These are phyloP conservation scores for Ecdyonurus torrentis DNA, from an alignment of 2,888 invertebrate genomes.

Conservation along the genomic window DNA sequence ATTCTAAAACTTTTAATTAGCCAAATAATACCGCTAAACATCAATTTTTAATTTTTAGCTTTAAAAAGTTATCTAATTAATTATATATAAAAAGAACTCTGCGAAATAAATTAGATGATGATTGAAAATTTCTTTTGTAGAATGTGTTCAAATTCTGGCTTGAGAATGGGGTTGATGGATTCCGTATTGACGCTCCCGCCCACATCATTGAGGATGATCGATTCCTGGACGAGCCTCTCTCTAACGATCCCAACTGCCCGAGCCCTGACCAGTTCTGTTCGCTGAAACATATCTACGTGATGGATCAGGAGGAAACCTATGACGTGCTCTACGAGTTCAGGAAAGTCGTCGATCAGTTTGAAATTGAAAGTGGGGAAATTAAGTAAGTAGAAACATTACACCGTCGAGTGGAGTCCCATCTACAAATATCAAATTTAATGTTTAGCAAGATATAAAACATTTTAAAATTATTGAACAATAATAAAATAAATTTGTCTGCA, in stretches of 20 bases:
- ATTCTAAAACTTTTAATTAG: too few species aligned
- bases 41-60: too few species aligned
- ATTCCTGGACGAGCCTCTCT: conserved; percentile 29
- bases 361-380: conserved; percentile 14
- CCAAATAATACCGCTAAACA: too few species aligned
- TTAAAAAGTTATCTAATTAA: too few species aligned
- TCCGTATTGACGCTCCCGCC: conserved; percentile 49
- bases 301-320: conserved; percentile 32
- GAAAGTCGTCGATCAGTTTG: conserved; percentile 15
- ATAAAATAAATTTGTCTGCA: too few species aligned
- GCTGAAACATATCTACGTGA: conserved; percentile 43
- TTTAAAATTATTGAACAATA: too few species aligned
- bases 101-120: too few species aligned
- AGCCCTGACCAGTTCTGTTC: conserved; percentile 36
- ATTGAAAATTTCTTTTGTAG: conserved; percentile 18
- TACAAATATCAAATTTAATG: too few species aligned
- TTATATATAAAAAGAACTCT: too few species aligned
- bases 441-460: too few species aligned
- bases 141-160: conserved; percentile 56
- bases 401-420: background rate
- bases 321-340: conserved; percentile 8
- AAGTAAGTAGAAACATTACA: conserved; percentile 10
- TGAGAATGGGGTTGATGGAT: conserved; percentile 55
- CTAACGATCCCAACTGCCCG: conserved; percentile 24
- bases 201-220: conserved; percentile 22